Base-by-base conservation (phyloP, 2,113 vertebrate species). In the Pyxicephalus adspersus region DNA sequence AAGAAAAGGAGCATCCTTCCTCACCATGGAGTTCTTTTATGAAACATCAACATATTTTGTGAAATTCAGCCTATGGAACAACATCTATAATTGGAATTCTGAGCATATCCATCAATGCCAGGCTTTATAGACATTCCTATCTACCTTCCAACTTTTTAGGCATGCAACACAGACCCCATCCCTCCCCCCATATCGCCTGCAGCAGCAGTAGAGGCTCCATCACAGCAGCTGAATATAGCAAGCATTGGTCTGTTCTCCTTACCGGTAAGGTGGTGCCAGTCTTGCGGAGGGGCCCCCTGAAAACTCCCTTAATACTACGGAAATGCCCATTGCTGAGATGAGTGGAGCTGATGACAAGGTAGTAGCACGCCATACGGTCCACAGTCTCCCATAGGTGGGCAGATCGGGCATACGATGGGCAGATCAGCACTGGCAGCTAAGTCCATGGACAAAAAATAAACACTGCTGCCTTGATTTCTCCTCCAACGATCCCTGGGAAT, bases 281-380 rank as follows among this genome's bases (percentile, higher is more conserved):
- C 85, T 94, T 94, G 91, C 97, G 94, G 84, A 99, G 94, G 4
- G 97, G 97, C 85, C 97, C 97, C 85, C 96, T 92, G 94, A 99
- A 99, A 91, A 99, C 96, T 86, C 97, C 97, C 88, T 99, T 99
- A 84, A 98, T 98, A 89, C 95, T 95, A 85, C 97, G 93, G 90
- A 97, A 97, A 92, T 98, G 97, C 84, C 97, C 97, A 86, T 99
- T 98, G 94, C 95, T 96, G 88, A 99, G 96, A 89, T 98, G 97
- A 84, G 96, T 96, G 78, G 97, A 99, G 92, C 97, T 99, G 95
- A 99, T 99, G 85, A 99, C 96, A 92, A 99, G 93, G 92, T 99
- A 99, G 85, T 95, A 95, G 89, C 97, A 99, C 92, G 97, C 96
- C 97, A 99, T 99, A 83, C 86, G 85, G 86, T 81, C 80, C 88